Evolutionary conservation across 2,888 invertebrate species (phyloP).

Genomic region (Matsumyia berberina): DNA sequence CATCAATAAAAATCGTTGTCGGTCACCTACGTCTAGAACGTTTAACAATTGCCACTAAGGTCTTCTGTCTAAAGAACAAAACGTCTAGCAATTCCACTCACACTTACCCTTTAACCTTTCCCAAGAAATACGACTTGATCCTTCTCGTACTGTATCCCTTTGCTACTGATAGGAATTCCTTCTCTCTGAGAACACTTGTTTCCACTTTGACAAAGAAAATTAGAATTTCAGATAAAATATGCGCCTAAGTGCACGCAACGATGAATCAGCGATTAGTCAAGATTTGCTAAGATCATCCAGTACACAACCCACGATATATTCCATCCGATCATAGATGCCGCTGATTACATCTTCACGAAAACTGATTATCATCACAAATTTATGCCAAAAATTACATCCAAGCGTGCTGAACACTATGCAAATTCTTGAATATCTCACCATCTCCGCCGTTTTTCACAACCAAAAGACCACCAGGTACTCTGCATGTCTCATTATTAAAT

Average conservation of each 20-base stretch:
- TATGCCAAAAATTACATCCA: neutral
- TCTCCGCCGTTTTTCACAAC: neutral
- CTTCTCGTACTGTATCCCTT: too few species aligned
- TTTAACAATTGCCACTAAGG: too few species aligned
- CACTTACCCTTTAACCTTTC: too few species aligned
- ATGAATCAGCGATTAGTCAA: neutral
- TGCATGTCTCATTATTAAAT: slow-evolving; percentile 73
- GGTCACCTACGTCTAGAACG: too few species aligned
- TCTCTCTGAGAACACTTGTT: too few species aligned
- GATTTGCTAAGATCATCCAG: slow-evolving; percentile 1
- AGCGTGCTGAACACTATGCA: slow-evolving; percentile 21
- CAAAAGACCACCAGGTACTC: neutral
- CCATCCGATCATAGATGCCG: slow-evolving; percentile 42
- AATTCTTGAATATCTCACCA: slow-evolving; percentile 24
- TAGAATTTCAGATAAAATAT: too few species aligned
- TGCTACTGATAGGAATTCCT: too few species aligned
- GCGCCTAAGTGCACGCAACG: slow-evolving; percentile 38
- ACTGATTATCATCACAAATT: neutral
- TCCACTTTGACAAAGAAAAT: too few species aligned
- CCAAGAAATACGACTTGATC: too few species aligned
- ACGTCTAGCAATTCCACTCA: too few species aligned
- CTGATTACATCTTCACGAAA: neutral
- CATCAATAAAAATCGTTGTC: too few species aligned
- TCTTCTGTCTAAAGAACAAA: too few species aligned
- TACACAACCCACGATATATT: neutral